Percentiles rank a stretch among this genome's conserved stretches.
These are phyloP conservation scores for Rhinophrynus dorsalis DNA, from an alignment of 2,797 vertebrate species.

Conservation along the genomic window DNA sequence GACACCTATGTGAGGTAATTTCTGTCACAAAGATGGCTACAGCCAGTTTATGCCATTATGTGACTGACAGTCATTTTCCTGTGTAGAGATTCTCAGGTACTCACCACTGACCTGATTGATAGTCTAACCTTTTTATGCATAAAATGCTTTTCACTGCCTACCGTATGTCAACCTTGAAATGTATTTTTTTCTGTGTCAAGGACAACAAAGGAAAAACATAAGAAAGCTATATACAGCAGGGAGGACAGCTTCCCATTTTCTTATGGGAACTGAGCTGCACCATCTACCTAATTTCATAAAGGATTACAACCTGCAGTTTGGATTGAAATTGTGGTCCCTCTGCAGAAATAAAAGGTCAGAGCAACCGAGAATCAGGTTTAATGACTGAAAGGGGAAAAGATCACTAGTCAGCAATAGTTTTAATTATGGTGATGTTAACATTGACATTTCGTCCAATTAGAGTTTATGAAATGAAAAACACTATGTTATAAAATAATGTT, in stretches of 20 bases:
- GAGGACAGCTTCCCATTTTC: constrained; percentile 15
- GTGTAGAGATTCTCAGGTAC: neutral
- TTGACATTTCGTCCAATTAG: constrained; percentile 50
- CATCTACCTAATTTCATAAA: constrained; percentile 49
- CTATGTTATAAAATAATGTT: constrained; percentile 50
- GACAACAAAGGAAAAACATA: neutral
- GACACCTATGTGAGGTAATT: neutral
- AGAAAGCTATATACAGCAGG: constrained; percentile 11
- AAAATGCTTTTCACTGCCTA: neutral
- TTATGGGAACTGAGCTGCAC: constrained; percentile 26
- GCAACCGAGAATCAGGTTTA: constrained; percentile 48
- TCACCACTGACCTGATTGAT: constrained; percentile 9
- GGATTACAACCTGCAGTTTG: constrained; percentile 48
- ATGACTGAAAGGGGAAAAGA: constrained; percentile 51
- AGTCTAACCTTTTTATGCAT: constrained; percentile 7
- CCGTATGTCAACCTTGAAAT: constrained; percentile 12
- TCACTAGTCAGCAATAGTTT: constrained; percentile 51
- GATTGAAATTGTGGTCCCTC: constrained; percentile 48
- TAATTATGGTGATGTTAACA: constrained; percentile 52
- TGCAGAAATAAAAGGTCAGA: constrained; percentile 49
- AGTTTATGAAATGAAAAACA: constrained; percentile 52
- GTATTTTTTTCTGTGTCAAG: constrained; percentile 13
- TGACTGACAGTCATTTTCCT: neutral
- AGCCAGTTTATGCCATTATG: neutral
- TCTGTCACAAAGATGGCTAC: too few relatives aligned